These are phyloP conservation scores for Cheumatopsyche charites DNA, from an alignment of 1,140 invertebrate genomes.

Conservation along the genomic window DNA sequence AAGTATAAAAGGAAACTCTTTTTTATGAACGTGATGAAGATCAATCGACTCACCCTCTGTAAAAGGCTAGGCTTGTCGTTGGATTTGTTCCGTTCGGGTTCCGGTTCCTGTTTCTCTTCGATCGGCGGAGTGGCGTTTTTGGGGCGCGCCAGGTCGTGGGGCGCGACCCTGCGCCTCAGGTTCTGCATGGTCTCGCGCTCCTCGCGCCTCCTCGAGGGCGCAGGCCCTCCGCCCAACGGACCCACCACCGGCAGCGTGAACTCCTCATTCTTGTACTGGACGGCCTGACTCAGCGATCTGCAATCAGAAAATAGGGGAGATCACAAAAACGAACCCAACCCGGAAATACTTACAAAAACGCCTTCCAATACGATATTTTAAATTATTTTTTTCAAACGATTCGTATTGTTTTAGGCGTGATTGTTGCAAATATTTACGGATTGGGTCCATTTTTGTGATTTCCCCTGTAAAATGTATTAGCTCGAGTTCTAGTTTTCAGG, in stretches of 20 bases:
- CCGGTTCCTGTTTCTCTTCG: neutral
- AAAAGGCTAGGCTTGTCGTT: constrained; percentile 27
- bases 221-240: constrained; percentile 57
- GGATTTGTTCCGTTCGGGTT: neutral
- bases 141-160: constrained; percentile 51
- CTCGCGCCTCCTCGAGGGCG: constrained; percentile 57
- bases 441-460: no score
- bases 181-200: constrained; percentile 59
- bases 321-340: no score
- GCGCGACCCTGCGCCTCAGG: constrained; percentile 57
- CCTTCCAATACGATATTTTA: no score
- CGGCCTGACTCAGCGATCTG: constrained; percentile 53
- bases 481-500: no score
- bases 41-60: constrained; percentile 41
- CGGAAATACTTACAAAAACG: no score
- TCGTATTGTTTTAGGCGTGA: no score
- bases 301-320: no score
- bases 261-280: constrained; percentile 48
- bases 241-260: constrained; percentile 43
- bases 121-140: neutral
- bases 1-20: no score
- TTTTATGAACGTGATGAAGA: no score
- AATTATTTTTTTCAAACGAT: no score
- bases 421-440: no score
- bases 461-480: no score